These are phyloP conservation scores for Falco concolor DNA, from an alignment of 2,797 vertebrate genomes.

Conservation along the genomic window DNA sequence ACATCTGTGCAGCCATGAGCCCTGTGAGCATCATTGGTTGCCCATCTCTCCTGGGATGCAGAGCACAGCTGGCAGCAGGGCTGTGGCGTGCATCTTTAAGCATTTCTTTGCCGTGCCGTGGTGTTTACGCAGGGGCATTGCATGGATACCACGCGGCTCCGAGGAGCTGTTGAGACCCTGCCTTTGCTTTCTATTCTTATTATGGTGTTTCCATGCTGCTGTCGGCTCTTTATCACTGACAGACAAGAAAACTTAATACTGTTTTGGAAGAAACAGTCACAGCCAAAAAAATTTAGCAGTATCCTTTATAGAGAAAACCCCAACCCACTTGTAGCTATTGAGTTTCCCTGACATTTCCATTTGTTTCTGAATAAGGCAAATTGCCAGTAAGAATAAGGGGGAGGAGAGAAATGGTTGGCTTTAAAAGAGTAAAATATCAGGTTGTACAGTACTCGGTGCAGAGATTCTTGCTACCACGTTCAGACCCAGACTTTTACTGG, in stretches of 20 bases:
- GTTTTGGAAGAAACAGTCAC: background rate
- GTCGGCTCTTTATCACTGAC: background rate
- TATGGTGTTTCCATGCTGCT: background rate
- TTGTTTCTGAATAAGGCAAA: background rate
- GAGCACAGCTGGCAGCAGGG: background rate
- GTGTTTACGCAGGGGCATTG: background rate
- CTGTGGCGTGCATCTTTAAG: accelerated
- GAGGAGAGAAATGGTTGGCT: background rate
- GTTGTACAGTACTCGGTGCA: background rate
- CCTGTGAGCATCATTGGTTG: background rate
- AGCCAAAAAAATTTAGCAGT: background rate
- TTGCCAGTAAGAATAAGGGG: background rate
- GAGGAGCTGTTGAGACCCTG: background rate
- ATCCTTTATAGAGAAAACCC: background rate
- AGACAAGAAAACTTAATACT: background rate
- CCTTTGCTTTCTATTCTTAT: constrained; percentile 30
- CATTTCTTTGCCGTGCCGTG: background rate
- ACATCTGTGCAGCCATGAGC: background rate
- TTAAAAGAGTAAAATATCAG: background rate
- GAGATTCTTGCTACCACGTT: background rate
- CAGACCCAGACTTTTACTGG: background rate
- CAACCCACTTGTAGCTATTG: background rate
- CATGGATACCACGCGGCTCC: background rate
- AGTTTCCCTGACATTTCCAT: background rate
- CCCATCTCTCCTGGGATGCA: background rate